Conservation (phyloP, 2,797 vertebrate genomes). For the Kryptolebias ocellatus region DNA sequence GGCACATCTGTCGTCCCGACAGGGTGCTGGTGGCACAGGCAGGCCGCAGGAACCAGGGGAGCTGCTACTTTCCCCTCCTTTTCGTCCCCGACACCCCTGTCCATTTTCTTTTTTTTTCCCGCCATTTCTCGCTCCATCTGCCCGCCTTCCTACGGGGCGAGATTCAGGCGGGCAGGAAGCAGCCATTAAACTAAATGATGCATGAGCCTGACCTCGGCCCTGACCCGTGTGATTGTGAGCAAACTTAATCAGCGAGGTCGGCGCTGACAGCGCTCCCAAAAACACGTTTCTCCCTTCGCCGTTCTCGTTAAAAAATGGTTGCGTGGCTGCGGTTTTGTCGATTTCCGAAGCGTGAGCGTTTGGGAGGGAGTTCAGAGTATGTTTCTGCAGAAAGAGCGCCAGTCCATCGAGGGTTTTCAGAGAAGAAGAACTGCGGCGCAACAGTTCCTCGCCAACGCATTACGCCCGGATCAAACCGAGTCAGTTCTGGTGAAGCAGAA, state of each 20-base stretch:
- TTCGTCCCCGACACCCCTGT: background rate
- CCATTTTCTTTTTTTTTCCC: constrained; percentile 37
- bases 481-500: background rate
- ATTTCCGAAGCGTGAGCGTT: constrained; percentile 34
- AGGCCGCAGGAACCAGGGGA: constrained; percentile 75
- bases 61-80: constrained; percentile 38
- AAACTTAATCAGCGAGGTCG: constrained; percentile 78
- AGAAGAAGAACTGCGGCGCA: constrained; percentile 37
- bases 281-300: constrained; percentile 28
- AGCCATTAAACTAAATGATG: constrained; percentile 79
- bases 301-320: constrained; percentile 28
- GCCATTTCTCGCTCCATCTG: constrained; percentile 38
- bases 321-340: constrained; percentile 55
- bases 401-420: constrained; percentile 56
- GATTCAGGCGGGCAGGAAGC: constrained; percentile 68
- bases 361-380: constrained; percentile 24
- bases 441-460: constrained; percentile 51
- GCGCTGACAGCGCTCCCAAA: constrained; percentile 57
- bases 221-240: constrained; percentile 82
- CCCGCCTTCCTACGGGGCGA: constrained; percentile 56
- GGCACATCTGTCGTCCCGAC: constrained; percentile 84
- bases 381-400: constrained; percentile 45
- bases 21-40: constrained; percentile 80
- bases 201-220: constrained; percentile 66
- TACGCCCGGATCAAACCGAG: constrained; percentile 18